Evolutionary conservation across 2,888 invertebrate species (phyloP), one percentile per base, ranked within the genome.

Genomic region (Acleris literana): DNA sequence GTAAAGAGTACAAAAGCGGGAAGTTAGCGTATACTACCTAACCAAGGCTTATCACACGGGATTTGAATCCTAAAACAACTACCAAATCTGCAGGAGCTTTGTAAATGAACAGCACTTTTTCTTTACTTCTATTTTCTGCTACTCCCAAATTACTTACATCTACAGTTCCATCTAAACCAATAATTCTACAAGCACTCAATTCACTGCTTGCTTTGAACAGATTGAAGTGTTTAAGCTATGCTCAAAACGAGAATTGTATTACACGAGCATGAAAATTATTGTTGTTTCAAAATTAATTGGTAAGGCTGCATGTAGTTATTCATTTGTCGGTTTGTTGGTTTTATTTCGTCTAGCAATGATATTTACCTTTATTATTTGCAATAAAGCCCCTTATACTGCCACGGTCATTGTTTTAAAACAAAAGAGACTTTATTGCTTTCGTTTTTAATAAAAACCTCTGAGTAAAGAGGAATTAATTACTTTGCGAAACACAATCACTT

Each of bases 81-180:
- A 59, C 68, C 72, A 74, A 74, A 72, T 70, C 71, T 69, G 68
- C 68, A 69, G 70, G 73, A 73, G 71, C 68, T 71, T 74, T 74
- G 73, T 73, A 71, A 73, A 73, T 74, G 70, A 73, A 72, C 71
- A 70, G 70, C 60, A 57, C 51, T 57, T 65, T 65, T 65, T 49
- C 7, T 25, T 13, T 55, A 68, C 53, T 49, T 62, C 61, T 58
- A 33, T 53, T 61, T 64, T 62, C 58, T 55, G 53, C 63, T 64
- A 64, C 25, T n/a, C 39, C 67, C 25, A 48, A 25, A 63, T 67
- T 63, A 67, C 61, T 62, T 58, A 62, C 52, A 62, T 39, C 3
- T 33, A 33, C 2, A 18, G 17, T 20, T 18, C 25, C 18, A 33
- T 18, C 33, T 18, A n/a, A n/a, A 20, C 20, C 1, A 49, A 48